Percentiles rank a stretch among this genome's conserved stretches.
phyloP scores from a whole-genome alignment of 2,888 invertebrate genomes.

The Stomorhina lunata region DNA sequence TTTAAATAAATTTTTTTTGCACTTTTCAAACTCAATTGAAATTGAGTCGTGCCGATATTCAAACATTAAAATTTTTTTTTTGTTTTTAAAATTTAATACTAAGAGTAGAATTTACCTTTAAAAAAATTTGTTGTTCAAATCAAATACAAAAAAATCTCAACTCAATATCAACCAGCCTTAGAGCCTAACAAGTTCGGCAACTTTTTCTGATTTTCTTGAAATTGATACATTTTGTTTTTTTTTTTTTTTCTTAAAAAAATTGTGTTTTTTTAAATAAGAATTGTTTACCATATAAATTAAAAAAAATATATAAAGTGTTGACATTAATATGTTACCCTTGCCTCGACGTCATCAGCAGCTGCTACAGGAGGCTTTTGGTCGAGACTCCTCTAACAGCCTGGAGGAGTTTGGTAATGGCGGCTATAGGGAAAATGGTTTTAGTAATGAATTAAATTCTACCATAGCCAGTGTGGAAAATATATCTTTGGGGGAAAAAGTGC shows the following conservation, averaged over 20 bases:
- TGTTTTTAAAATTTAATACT: constrained; percentile 23
- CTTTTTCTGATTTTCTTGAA: constrained; percentile 33
- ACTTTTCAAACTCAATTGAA: constrained; percentile 4
- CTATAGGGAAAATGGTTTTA: constrained; percentile 27
- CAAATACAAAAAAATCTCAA: constrained; percentile 16
- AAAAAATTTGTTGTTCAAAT: not conserved
- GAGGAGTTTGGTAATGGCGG: constrained; percentile 65
- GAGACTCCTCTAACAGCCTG: constrained; percentile 63
- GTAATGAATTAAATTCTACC: constrained; percentile 19
- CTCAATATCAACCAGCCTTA: constrained; percentile 48
- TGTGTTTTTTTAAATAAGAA: not conserved
- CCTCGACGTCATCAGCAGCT: constrained; percentile 59
- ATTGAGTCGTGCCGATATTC: constrained; percentile 41
- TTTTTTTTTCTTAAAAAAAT: not conserved
- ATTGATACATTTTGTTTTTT: no score
- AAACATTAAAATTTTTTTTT: constrained; percentile 30
- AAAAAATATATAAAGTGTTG: not conserved
- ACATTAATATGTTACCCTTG: constrained; percentile 69
- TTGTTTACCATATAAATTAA: not conserved
- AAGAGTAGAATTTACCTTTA: constrained; percentile 23
- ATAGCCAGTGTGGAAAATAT: constrained; percentile 46
- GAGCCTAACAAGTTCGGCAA: constrained; percentile 63
- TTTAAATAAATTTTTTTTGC: not conserved
- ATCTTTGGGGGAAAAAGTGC: constrained; percentile 61
- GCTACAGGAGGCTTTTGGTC: constrained; percentile 63